Evolutionary conservation across 2,888 invertebrate genomes (phyloP), one percentile per base, ranked within the genome.

Genomic region (Monochamus alternatus): DNA sequence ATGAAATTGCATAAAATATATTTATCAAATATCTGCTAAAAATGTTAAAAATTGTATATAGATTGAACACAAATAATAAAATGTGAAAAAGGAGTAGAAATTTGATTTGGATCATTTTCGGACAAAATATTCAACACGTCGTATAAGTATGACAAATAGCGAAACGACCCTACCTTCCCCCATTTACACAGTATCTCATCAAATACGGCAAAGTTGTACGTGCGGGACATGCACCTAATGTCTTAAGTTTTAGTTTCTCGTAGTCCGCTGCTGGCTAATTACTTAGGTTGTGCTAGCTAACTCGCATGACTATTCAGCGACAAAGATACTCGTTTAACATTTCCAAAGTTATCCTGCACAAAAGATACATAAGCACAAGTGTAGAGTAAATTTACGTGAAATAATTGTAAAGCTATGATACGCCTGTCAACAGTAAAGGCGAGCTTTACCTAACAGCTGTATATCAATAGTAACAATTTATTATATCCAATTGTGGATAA

Each of bases 261-360:
- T 3, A 47, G 64, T 47, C 31, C 47, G 22, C 47, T 64, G 44
- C 30, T 10, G 47, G 31, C 14, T 64, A 64, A 64, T 64, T 64
- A 64, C 64, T 64, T 64, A 31, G 64, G 64, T 22, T 22, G 44
- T 64, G 31, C 47, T 22, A 10, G 47, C 47, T 64, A 47, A 44
- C 30, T 63, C 44, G 8, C 44, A 43, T 30, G 47, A 44, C 64
- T 10, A 8, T 47, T 64, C 47, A 64, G 12, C 22, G 12, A 22
- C 30, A 30, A 47, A 47, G 47, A 9, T 47, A 63, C 43, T 22
- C 47, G n/a, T 64, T 47, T 47, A 47, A 30, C 47, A 22, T 31
- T 64, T 64, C 22, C 30, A 10, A 64, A 64, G 47, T 55, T 47
- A 30, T 22, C 31, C 47, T 4, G 9, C 64, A 64, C 10, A 64